Base-by-base conservation (phyloP, 2,888 invertebrate species). In the Sipha maydis region DNA sequence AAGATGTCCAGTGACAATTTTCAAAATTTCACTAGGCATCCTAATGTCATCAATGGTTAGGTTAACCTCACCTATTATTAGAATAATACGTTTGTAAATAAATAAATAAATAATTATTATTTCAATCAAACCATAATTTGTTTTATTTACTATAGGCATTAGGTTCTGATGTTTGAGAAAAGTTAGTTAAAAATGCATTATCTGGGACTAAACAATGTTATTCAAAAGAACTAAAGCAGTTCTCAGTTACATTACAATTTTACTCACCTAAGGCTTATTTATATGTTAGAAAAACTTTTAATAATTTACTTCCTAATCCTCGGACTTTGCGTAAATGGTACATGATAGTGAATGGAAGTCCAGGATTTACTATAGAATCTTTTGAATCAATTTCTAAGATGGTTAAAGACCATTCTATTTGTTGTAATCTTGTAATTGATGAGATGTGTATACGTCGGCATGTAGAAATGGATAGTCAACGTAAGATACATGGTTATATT, bases 261-360 rank as follows among this genome's bases (percentile, higher is more conserved):
- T 83, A 83, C 17, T 83, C 83, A 41, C 41, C 31, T 8, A 41
- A 41, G 5, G 83, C 71, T n/a, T 83, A 83, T 83, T 48, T 54
- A 25, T 90, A 84, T 76, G 78, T 54, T 78, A 56, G 85, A 41
- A 41, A 41, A 41, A 41, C 38, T 41, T 41, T 41, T 41, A 86
- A 78, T 69, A 67, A 69, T 31, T 4, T 31, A 61, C 67, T 69
- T 61, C 79, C 79, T 38, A 38, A 61, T 67, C 85, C 77, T 56
- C 67, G 48, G n/a, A 85, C 85, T 11, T 38, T 85, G 25, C 67
- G 79, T 61, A 77, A 48, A 48, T 85, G 85, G 85, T 75, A 77
- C 8, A 67, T 54, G 77, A 78, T 85, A 61, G 79, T 85, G 54
- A 25, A 85, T 69, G 69, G 85, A 38, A 56, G n/a, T 38, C 85